These are phyloP conservation scores for Dryobates pubescens DNA, from an alignment of 2,797 vertebrate genomes.

Conservation along the genomic window DNA sequence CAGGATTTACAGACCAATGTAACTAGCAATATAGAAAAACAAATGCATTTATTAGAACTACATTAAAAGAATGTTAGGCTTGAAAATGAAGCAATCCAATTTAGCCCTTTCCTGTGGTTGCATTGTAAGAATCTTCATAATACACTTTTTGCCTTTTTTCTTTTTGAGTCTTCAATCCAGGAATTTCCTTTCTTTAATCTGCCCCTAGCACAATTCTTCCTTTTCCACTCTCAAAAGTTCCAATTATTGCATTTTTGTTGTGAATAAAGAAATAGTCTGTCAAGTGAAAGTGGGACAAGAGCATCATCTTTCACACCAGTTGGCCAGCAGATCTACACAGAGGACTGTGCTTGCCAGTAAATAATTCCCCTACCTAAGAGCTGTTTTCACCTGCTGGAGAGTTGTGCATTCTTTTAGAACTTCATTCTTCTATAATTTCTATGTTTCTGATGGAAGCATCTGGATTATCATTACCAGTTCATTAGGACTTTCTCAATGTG, in stretches of 20 bases:
- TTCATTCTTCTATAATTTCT: neutral
- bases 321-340: neutral
- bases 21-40: neutral
- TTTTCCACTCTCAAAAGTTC: neutral
- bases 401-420: neutral
- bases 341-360: neutral
- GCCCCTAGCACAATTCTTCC: neutral
- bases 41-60: neutral
- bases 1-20: neutral
- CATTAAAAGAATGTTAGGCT: neutral
- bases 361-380: neutral
- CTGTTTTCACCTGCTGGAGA: neutral
- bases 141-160: neutral
- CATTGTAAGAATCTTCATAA: neutral
- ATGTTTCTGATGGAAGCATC: neutral
- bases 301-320: neutral
- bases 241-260: neutral
- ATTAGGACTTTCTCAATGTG: neutral
- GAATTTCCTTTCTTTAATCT: neutral
- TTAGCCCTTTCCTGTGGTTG: neutral
- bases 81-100: neutral
- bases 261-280: neutral
- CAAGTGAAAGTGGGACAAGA: neutral
- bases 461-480: constrained; percentile 1
- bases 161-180: neutral